Conservation (phyloP, 2,888 invertebrate species). For the Leptinotarsa tumamoca region DNA sequence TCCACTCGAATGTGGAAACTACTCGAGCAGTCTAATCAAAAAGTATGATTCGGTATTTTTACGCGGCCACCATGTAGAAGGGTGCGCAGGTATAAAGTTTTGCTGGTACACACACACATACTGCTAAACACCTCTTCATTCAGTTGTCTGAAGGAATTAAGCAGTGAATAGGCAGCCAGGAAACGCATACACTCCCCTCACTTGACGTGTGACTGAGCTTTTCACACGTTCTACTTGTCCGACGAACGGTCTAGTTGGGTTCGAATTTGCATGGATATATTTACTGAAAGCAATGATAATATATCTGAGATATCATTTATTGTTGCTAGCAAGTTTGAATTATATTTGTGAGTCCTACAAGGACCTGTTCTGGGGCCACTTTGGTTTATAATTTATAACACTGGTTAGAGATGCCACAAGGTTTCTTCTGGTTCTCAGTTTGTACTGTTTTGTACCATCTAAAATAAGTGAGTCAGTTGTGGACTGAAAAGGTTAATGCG, state of each 20-base stretch:
- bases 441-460: no score
- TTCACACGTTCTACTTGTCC: slow-evolving; percentile 58
- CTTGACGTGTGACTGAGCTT: slow-evolving; percentile 61
- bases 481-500: no score
- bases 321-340: no score
- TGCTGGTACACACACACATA: slow-evolving; percentile 44
- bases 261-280: not conserved
- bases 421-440: no score
- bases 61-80: slow-evolving; percentile 51
- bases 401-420: no score
- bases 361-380: no score
- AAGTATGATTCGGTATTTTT: slow-evolving; percentile 51
- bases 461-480: no score
- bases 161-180: slow-evolving; percentile 57
- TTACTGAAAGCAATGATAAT: not conserved
- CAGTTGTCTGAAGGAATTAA: slow-evolving; percentile 62
- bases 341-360: no score
- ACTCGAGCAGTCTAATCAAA: slow-evolving; percentile 35
- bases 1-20: slow-evolving; percentile 25
- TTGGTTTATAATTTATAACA: no score
- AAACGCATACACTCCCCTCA: slow-evolving; percentile 58
- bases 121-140: slow-evolving; percentile 59
- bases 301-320: no score
- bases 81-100: slow-evolving; percentile 50
- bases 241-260: not conserved